Evolutionary conservation across 64 coral and sea anemone species (phyloP), one percentile per base, ranked within the genome.

Genomic region (Montipora cactus): DNA sequence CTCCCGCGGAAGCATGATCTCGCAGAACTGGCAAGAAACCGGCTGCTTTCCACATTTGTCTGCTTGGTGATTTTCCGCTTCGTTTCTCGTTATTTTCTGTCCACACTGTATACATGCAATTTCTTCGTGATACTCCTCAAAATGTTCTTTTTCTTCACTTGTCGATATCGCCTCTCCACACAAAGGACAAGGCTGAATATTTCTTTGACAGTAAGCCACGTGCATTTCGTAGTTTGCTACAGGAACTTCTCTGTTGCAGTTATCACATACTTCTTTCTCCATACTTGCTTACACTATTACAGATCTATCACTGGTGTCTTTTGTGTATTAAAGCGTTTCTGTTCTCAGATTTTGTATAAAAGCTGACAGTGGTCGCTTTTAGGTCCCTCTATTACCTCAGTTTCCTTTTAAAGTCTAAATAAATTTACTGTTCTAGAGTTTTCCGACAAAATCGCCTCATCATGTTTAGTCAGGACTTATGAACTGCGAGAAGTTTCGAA

Each of bases 211-310:
- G 64, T 93, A 82, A 11, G 66, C 84, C 7, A 80, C 19, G 7
- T 93, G 92, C 76, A 88, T 93, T n/a, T 79, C 57, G 44, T 76
- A 93, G 47, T 93, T 93, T 49, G 68, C 84, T 4, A 74, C 51
- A 16, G 92, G 76, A 57, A 93, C 81, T 37, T 81, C 22, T 80
- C 23, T 87, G 3, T 81, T 44, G 23, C 92, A 93, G 15, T 88
- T 68, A 20, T 88, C 76, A 49, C 92, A 93, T 1, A 67, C 11
- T 62, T 83, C 90, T 4, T 44, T 21, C 25, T 91, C 90, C 88
- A 90, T 59, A 20, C 0, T 76, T 47, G 28, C 28, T 37, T 37
- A 37, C 28, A 37, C 28, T 37, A 1, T 37, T 37, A 37, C 57
- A 37, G 5, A 15, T 28, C 20, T 20, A 22, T 64, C 79, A 13